These are phyloP conservation scores for Mormyrus iriodes DNA, from an alignment of 2,113 vertebrate species.

Conservation along the genomic window DNA sequence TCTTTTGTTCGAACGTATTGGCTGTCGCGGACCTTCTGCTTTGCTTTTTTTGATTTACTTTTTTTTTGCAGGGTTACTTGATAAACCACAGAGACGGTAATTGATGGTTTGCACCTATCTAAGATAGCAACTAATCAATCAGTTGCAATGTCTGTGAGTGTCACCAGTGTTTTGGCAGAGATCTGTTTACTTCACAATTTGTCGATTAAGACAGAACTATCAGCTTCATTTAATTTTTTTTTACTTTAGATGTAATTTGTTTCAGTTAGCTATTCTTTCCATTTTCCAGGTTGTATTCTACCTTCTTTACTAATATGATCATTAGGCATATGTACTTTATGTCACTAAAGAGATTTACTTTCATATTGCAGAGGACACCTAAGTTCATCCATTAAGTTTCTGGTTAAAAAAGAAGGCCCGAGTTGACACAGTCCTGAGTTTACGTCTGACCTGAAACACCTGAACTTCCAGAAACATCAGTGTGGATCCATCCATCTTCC, in stretches of 20 bases:
- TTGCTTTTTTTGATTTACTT: not conserved
- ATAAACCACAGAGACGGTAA: not conserved
- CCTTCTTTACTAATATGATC: not conserved
- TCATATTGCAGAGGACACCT: not conserved
- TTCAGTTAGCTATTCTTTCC: not conserved
- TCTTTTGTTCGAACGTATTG: not conserved
- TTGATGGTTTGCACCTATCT: not conserved
- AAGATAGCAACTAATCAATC: not conserved
- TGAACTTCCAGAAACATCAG: not conserved
- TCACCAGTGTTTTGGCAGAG: not conserved
- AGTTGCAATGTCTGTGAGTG: not conserved
- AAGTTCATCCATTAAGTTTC: not conserved
- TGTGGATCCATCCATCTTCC: not conserved
- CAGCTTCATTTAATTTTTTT: not conserved
- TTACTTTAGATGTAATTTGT: not conserved
- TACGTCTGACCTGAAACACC: not conserved
- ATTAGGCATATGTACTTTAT: not conserved
- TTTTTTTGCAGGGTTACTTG: not conserved
- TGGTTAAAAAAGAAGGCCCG: not conserved
- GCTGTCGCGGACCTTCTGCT: not conserved
- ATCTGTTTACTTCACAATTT: not conserved
- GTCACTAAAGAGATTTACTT: not conserved
- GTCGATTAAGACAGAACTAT: not conserved
- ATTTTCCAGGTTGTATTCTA: not conserved
- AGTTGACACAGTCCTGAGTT: not conserved